Evolutionary conservation across 2,888 invertebrate species (phyloP).

Genomic region (Gari tellinella): DNA sequence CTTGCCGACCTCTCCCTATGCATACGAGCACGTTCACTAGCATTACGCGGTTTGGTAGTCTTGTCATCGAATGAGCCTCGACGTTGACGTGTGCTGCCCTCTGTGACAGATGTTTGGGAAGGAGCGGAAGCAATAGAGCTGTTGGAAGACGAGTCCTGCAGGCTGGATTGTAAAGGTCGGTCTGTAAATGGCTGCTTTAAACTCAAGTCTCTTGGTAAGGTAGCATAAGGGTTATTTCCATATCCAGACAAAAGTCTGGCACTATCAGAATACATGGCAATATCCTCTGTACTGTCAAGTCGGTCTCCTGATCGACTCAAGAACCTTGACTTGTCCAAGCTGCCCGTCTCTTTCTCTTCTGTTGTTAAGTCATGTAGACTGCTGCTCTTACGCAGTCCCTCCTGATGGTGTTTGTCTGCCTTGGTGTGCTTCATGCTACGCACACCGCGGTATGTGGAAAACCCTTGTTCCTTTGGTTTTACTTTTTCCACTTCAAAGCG

Average conservation of each 20-base stretch:
- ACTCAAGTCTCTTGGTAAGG: slow-evolving; percentile 54
- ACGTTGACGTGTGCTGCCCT: slow-evolving; percentile 36
- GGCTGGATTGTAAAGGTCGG: slow-evolving; percentile 21
- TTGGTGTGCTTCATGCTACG: slow-evolving; percentile 81
- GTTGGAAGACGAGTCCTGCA: slow-evolving; percentile 46
- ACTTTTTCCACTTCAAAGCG: slow-evolving; percentile 71
- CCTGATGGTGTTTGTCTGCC: slow-evolving; percentile 78
- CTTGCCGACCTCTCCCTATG: slow-evolving; percentile 75
- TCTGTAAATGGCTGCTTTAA: slow-evolving; percentile 57
- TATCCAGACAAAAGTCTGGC: slow-evolving; percentile 61
- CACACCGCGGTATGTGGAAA: slow-evolving; percentile 79
- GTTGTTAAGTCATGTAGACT: slow-evolving; percentile 80
- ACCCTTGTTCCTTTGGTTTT: slow-evolving; percentile 67
- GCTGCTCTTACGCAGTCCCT: slow-evolving; percentile 81
- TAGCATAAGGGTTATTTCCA: slow-evolving; percentile 68
- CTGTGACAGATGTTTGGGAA: slow-evolving; percentile 47
- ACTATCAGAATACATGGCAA: slow-evolving; percentile 32
- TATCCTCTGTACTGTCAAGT: slow-evolving; percentile 60
- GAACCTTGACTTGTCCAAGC: slow-evolving; percentile 69
- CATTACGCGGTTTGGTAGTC: slow-evolving; percentile 22
- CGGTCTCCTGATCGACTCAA: slow-evolving; percentile 79
- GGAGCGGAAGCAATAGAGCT: slow-evolving; percentile 52
- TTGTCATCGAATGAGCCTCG: slow-evolving; percentile 71
- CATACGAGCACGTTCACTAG: slow-evolving; percentile 62
- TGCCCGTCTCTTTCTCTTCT: slow-evolving; percentile 55